Base-by-base conservation (phyloP, 2,113 vertebrate genomes). In the Nymphicus hollandicus region DNA sequence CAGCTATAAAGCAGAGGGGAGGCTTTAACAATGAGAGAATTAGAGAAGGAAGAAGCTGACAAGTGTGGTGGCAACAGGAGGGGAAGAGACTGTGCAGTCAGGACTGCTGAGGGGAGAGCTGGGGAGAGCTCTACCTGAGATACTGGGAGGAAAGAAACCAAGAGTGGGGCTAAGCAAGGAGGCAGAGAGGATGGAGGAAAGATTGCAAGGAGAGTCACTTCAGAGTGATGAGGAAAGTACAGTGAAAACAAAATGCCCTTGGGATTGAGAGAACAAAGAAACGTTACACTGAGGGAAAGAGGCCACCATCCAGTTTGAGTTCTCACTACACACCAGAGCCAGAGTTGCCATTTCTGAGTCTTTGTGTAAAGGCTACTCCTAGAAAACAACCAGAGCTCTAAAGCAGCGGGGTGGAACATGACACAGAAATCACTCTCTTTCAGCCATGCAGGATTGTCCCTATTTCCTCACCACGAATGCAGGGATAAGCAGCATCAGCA, bases 401-500 rank as follows among this genome's bases (percentile, higher is more conserved):
- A 82, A 69, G 49, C 53, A 50, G 24, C 4, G 28, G 17, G 27
- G 18, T 24, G 5, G 20, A 73, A 56, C 12, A 25, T 24, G 11
- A 52, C 1, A 46, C 13, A 71, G 55, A 74, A 24, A 22, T 4
- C 1, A 2, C 24, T 22, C 18, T 65, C 47, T 46, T 27, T 27
- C 79, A 80, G 18, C 35, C 33, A 11, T 3, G 18, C 13, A 52
- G 49, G 37, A 39, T 9, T 13, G 19, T 28, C 65, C 23, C 61
- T 58, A 7, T 20, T 18, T 63, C 25, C 61, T n/a, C 16, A 35
- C 29, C 35, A 37, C 0, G 19, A 77, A 35, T 1, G 3, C 24
- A 31, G 68, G 22, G 17, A 19, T 0, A 0, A 46, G 72, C 65
- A 39, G 23, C 2, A 1, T 12, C 8, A 58, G 79, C 49, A 28